Conservation (phyloP, 2,888 invertebrate genomes). For the Drosophila barbarae region DNA sequence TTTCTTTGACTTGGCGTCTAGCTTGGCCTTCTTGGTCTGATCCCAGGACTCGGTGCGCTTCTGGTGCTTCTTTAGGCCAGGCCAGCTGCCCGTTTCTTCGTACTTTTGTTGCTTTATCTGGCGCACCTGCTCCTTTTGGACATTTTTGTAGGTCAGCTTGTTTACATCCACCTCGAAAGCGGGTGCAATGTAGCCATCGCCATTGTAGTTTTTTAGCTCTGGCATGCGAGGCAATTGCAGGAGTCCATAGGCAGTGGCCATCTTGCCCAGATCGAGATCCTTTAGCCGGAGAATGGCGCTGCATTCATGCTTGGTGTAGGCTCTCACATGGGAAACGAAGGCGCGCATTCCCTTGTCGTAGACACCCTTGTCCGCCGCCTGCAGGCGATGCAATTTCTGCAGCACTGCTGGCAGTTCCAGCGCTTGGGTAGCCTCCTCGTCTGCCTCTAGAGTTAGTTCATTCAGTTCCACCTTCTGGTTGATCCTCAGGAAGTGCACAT, state of each 20-base stretch:
- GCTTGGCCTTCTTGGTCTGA: slow-evolving; percentile 84
- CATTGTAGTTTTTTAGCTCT: slow-evolving; percentile 88
- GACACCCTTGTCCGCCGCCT: slow-evolving; percentile 85
- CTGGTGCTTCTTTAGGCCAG: slow-evolving; percentile 81
- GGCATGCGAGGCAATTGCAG: slow-evolving; percentile 97
- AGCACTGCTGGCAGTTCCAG: slow-evolving; percentile 51
- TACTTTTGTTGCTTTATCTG: slow-evolving; percentile 86
- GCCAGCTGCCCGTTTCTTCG: slow-evolving; percentile 88
- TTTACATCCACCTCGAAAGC: slow-evolving; percentile 85
- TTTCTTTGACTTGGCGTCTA: slow-evolving; percentile 82
- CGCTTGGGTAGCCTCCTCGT: background rate
- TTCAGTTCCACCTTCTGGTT: slow-evolving; percentile 89
- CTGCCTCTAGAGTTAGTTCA: slow-evolving; percentile 44
- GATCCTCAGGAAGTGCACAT: slow-evolving; percentile 91
- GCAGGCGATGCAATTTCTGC: slow-evolving; percentile 80
- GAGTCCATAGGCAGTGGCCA: slow-evolving; percentile 94
- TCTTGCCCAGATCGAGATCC: slow-evolving; percentile 90
- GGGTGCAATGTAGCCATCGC: slow-evolving; percentile 78
- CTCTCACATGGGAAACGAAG: slow-evolving; percentile 96
- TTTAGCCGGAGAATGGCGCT: slow-evolving; percentile 91
- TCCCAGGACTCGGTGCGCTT: slow-evolving; percentile 87
- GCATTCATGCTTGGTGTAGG: slow-evolving; percentile 98
- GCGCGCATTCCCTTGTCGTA: slow-evolving; percentile 94
- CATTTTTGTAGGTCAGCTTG: slow-evolving; percentile 88
- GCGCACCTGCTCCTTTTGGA: slow-evolving; percentile 87